phyloP scores from a whole-genome alignment of 1,140 invertebrate species.

The Euwallacea similis region DNA sequence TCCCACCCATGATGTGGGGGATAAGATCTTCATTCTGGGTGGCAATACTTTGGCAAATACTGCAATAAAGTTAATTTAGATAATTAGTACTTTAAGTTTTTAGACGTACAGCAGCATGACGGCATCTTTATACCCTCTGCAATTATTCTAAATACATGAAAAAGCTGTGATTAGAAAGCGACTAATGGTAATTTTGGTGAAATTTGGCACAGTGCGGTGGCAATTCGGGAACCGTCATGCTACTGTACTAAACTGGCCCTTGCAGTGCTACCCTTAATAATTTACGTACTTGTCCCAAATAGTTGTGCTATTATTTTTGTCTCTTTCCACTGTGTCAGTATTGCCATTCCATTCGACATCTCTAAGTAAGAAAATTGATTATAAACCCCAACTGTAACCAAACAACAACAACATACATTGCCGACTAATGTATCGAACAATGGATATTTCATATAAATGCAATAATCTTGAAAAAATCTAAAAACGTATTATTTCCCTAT shows the following conservation, averaged over 20 bases:
- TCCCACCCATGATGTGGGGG: slow-evolving; percentile 67
- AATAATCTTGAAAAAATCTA: too few species aligned
- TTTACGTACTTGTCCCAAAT: slow-evolving; percentile 49
- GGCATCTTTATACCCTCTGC: slow-evolving; percentile 22
- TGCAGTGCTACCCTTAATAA: background rate
- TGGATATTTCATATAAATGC: too few species aligned
- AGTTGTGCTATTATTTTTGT: slow-evolving; percentile 45
- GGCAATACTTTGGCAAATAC: slow-evolving; percentile 60
- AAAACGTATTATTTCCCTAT: too few species aligned
- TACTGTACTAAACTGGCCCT: slow-evolving; percentile 26
- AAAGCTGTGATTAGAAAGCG: background rate
- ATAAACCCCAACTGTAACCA: too few species aligned
- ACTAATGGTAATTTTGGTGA: slow-evolving; percentile 10
- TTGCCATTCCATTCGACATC: slow-evolving; percentile 50
- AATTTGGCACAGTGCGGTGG: slow-evolving; percentile 15
- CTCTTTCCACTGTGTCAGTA: slow-evolving; percentile 43
- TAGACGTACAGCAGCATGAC: slow-evolving; percentile 37
- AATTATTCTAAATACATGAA: slow-evolving; percentile 9
- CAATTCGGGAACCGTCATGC: slow-evolving; percentile 30
- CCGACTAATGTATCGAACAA: too few species aligned
- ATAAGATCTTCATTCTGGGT: slow-evolving; percentile 58
- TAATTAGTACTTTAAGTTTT: background rate
- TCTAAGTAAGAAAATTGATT: slow-evolving; percentile 42
- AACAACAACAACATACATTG: too few species aligned
- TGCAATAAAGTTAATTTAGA: slow-evolving; percentile 44